phyloP scores from a whole-genome alignment of 2,888 invertebrate species.

The Drepanosiphum platanoidis region DNA sequence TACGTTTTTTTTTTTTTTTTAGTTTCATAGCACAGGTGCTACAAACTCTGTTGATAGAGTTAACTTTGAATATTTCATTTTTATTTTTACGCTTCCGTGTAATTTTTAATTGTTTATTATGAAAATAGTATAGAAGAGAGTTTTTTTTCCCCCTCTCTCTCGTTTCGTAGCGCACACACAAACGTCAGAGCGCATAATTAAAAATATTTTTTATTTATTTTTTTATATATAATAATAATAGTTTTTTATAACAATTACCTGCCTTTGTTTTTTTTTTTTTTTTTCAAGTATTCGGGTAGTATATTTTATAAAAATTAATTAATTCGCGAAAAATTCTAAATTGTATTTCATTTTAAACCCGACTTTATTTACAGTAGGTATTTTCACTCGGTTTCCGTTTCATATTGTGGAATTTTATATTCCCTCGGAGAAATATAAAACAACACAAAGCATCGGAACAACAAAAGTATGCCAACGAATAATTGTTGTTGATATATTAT shows the following conservation, averaged over 20 bases:
- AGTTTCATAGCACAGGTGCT: background rate
- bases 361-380: background rate
- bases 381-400: background rate
- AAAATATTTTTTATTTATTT: too few relatives aligned
- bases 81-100: background rate
- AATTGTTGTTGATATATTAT: background rate
- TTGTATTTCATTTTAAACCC: background rate
- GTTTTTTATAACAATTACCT: background rate
- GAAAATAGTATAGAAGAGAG: too few relatives aligned
- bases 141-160: background rate
- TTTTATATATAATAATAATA: too few relatives aligned
- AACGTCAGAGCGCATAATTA: background rate
- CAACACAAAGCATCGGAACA: background rate
- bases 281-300: background rate
- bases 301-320: background rate
- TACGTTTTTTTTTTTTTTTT: background rate
- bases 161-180: background rate
- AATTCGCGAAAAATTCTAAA: background rate
- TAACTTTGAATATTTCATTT: background rate
- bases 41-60: background rate
- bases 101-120: background rate
- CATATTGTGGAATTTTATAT: background rate
- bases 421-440: background rate
- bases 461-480: background rate
- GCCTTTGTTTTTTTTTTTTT: background rate